phyloP scores from a whole-genome alignment of 1,140 invertebrate species.

The Brachionus plicatilis region DNA sequence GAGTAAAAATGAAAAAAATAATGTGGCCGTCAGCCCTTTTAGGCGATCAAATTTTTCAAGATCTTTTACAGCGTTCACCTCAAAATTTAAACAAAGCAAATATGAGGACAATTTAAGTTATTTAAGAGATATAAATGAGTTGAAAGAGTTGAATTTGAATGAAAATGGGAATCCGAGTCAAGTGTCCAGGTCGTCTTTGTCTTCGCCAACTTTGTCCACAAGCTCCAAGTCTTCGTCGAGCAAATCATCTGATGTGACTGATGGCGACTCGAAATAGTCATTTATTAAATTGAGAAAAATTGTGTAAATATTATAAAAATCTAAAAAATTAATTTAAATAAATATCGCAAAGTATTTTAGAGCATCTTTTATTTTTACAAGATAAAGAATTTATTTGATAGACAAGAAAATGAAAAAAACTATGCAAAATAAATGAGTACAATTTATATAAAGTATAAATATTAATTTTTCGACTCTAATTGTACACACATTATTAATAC shows the following conservation, averaged over 20 bases:
- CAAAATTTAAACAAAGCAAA: background rate
- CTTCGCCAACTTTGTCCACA: conserved; percentile 4
- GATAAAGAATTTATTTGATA: too few species aligned
- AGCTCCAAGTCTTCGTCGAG: background rate
- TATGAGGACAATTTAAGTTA: background rate
- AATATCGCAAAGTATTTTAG: background rate
- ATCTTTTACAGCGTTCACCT: background rate
- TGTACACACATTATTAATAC: too few species aligned
- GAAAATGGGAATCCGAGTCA: background rate
- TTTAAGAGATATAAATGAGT: conserved; percentile 14
- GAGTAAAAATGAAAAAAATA: background rate
- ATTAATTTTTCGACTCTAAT: too few species aligned
- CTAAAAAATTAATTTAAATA: background rate
- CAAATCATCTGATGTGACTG: background rate
- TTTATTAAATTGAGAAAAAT: background rate
- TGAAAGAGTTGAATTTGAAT: conserved; percentile 11
- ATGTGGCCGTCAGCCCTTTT: background rate
- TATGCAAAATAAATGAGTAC: too few species aligned
- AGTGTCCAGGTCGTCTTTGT: background rate
- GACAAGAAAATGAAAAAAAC: too few species aligned
- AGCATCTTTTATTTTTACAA: too few species aligned
- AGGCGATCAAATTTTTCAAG: conserved; percentile 13
- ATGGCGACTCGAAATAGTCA: background rate
- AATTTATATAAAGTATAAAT: too few species aligned
- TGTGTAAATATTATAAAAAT: background rate